Conservation (phyloP, 2,888 invertebrate species). For the Autographa pulchrina region DNA sequence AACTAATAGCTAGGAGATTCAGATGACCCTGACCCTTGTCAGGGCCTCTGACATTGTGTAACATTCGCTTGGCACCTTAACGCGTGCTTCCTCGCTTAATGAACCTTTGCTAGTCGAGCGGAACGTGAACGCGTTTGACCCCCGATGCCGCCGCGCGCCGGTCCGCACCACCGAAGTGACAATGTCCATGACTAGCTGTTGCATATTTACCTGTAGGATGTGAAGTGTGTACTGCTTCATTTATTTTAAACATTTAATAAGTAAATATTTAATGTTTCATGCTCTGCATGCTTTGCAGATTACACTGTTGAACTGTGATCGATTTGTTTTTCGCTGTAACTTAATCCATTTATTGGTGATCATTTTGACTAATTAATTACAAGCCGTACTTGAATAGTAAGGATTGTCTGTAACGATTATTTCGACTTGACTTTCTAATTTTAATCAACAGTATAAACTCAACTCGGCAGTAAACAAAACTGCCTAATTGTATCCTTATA, state of each 20-base stretch:
- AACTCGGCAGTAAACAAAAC: too few species aligned
- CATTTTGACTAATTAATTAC: conserved; percentile 22
- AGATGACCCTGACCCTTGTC: conserved; percentile 15
- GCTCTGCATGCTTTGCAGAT: conserved; percentile 1
- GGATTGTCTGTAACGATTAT: too few species aligned
- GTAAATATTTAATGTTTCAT: too few species aligned
- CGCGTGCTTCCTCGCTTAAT: conserved; percentile 49
- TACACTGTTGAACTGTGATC: conserved; percentile 12
- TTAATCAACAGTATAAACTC: too few species aligned
- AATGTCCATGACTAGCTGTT: neutral
- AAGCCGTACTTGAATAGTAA: neutral
- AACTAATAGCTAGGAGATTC: conserved; percentile 6
- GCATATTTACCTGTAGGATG: too few species aligned
- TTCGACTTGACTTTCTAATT: too few species aligned
- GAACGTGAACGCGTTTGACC: conserved; percentile 24
- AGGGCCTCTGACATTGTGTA: conserved; percentile 27
- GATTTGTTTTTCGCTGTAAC: conserved; percentile 23
- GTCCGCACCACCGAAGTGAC: conserved; percentile 10
- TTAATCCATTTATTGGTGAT: conserved; percentile 14
- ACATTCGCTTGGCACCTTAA: conserved; percentile 42
- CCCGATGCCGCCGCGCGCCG: conserved; percentile 9
- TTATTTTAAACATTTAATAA: too few species aligned
- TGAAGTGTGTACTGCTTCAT: too few species aligned
- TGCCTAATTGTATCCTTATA: too few species aligned
- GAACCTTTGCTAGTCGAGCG: conserved; percentile 41